Percentiles rank a stretch among this genome's conserved stretches.
These are phyloP conservation scores for Calephelis virginiensis DNA, from an alignment of 1,140 invertebrate genomes.

Conservation along the genomic window DNA sequence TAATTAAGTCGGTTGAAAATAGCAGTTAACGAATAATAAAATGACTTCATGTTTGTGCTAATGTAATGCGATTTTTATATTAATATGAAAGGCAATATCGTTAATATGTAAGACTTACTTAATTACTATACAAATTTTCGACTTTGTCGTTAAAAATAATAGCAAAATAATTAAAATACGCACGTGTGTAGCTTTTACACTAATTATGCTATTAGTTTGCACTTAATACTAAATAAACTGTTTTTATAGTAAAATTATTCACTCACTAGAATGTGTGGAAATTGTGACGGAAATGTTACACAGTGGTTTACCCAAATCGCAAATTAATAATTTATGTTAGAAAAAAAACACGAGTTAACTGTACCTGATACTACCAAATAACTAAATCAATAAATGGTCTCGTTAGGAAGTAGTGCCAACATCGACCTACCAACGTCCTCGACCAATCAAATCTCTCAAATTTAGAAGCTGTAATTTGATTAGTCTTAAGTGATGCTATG, in stretches of 20 bases:
- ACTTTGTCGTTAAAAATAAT: slow-evolving; percentile 13
- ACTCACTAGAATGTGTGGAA: background rate
- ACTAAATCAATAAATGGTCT: too few species aligned
- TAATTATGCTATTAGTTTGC: slow-evolving; percentile 15
- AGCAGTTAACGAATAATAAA: background rate
- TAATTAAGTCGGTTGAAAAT: background rate
- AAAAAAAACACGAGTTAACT: too few species aligned
- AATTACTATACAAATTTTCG: slow-evolving; percentile 11
- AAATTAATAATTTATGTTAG: too few species aligned
- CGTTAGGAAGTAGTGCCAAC: too few species aligned
- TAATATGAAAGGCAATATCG: background rate
- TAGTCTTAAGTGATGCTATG: too few species aligned
- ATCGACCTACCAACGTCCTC: too few species aligned
- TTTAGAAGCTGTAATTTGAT: too few species aligned
- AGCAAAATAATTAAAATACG: slow-evolving; percentile 16
- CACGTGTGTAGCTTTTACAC: slow-evolving; percentile 10
- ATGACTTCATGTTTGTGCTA: background rate
- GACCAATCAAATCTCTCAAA: too few species aligned
- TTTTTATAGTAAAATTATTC: background rate
- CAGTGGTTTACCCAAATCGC: too few species aligned
- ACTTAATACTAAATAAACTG: slow-evolving; percentile 11
- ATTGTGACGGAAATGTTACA: too few species aligned
- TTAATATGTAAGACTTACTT: slow-evolving; percentile 7
- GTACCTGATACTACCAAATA: too few species aligned
- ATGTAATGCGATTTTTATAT: background rate